phyloP scores from a whole-genome alignment of 2,113 vertebrate genomes.

The Tonatia bakeri region DNA sequence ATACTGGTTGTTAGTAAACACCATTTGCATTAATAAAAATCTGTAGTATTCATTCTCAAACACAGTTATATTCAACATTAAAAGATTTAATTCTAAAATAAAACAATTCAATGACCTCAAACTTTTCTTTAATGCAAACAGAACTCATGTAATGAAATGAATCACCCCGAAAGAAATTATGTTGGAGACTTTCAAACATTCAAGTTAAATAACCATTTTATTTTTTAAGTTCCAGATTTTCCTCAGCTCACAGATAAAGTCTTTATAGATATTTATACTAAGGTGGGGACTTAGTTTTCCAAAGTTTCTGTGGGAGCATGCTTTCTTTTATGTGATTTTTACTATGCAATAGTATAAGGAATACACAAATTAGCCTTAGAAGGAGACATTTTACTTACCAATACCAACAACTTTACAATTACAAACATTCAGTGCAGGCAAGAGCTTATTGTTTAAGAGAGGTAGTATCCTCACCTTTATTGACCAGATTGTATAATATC shows the following conservation, averaged over 20 bases:
- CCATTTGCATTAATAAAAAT: background rate
- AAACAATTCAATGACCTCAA: background rate
- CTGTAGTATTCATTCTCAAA: background rate
- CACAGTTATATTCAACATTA: background rate
- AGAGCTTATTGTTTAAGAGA: background rate
- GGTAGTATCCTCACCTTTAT: background rate
- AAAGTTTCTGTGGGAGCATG: background rate
- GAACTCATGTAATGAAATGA: background rate
- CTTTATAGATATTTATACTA: background rate
- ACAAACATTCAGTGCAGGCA: background rate
- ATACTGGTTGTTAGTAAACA: background rate
- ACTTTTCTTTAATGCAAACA: background rate
- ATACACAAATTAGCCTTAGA: background rate
- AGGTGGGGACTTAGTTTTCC: background rate
- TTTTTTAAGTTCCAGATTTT: background rate
- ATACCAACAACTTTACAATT: background rate
- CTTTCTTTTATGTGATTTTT: background rate
- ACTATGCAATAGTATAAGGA: background rate
- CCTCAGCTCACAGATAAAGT: background rate
- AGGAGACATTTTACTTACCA: background rate
- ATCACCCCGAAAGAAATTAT: background rate
- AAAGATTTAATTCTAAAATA: background rate
- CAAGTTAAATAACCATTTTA: background rate
- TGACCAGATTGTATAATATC: background rate
- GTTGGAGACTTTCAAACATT: background rate